A percentile compares a stretch with the other conserved stretches of the same genome.
Evolutionary conservation across 2,888 invertebrate species (phyloP).

Genomic region (Cotesia congregata): DNA sequence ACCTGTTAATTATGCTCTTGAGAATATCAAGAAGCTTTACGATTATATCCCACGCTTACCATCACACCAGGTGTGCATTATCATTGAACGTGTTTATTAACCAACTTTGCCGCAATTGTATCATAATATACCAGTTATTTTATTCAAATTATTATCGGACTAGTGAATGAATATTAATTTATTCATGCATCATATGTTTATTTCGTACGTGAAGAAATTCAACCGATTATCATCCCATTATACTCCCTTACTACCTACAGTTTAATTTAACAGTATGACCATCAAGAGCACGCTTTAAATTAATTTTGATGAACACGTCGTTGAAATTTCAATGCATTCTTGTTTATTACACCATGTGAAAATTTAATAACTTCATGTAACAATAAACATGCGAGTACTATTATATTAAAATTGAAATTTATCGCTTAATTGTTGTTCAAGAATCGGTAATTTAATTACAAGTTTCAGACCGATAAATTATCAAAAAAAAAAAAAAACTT

Average conservation of each 20-base stretch:
- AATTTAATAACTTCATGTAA: not conserved
- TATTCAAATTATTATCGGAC: not conserved
- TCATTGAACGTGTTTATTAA: not conserved
- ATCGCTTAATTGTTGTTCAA: not conserved
- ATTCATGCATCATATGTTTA: not conserved
- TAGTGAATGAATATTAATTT: not conserved
- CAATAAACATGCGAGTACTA: not conserved
- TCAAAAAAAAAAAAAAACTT: not conserved
- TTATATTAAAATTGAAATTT: not conserved
- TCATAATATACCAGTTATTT: not conserved
- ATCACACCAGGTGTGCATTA: not conserved
- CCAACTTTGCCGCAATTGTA: not conserved
- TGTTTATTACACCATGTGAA: not conserved
- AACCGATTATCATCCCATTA: not conserved
- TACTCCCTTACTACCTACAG: not conserved
- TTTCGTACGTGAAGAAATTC: not conserved
- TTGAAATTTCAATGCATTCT: not conserved
- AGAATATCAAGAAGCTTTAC: not conserved
- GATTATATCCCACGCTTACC: not conserved
- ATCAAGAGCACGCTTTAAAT: not conserved
- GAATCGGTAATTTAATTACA: not conserved
- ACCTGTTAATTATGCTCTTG: not conserved
- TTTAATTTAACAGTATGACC: not conserved
- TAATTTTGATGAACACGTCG: not conserved
- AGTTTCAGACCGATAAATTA: not conserved